Evolutionary conservation across 1,140 invertebrate species (phyloP), one percentile per base, ranked within the genome.

Genomic region (Diorhabda elongata): DNA sequence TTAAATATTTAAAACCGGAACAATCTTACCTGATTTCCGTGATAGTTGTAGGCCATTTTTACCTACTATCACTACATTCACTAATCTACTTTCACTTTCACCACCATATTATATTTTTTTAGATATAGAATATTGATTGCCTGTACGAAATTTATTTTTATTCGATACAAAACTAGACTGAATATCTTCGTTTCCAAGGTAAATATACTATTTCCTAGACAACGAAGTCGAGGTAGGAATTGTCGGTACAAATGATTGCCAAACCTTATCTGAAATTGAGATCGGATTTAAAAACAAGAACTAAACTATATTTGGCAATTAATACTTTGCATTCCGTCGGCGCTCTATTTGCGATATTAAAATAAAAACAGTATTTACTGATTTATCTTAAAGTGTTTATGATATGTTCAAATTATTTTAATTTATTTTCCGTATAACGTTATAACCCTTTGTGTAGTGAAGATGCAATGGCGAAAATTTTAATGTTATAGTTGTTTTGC

Each of bases 1-100:
- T 26, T 26, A 52, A 52, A 52, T n/a, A 6, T 52, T 3, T 52
- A 52, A 52, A 52, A 52, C 6, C 6, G 6, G 6, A 52, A 52
- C 47, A n/a, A 11, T 69, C 69, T 71, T 67, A 73, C 72, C 68
- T 73, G 72, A 73, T 73, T 73, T 44, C 63, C 72, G 66, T 70
- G 67, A 58, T 67, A 73, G 69, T 73, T 69, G 44, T 44, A 65
- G 58, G 72, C 64, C 72, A 73, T 73, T 5, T 7, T 11, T 62
- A 42, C 26, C 52, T 58, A 4, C 44, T 44, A 11, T 26, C 44
- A 57, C 44, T 44, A 68, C 45, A 56, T 43, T 44, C 62, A 45
- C 59, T 62, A 69, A 58, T 64, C 64, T 42, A 11, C 65, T 52
- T 52, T 52, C 47, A 52, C 47, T 52, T 52, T 52, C 47, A 52